Evolutionary conservation across 2,113 vertebrate species (phyloP), one percentile per base, ranked within the genome.

Genomic region (Excalfactoria chinensis): DNA sequence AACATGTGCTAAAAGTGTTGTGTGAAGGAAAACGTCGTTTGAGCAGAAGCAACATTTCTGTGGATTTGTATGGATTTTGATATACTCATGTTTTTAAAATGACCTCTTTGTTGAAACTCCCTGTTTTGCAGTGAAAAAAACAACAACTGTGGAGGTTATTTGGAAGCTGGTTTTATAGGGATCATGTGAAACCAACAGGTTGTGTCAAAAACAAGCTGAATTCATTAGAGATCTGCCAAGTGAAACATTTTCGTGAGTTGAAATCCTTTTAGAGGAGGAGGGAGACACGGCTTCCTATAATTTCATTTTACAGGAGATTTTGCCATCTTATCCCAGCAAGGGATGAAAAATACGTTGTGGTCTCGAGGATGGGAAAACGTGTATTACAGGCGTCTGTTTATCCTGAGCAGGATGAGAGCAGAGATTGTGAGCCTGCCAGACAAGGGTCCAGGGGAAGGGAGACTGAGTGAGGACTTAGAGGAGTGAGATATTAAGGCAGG

Each of bases 381-480:
- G 32, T 70, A 35, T 49, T 89, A 67, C 87, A 95, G 91, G 74
- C 67, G 0, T 82, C 55, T 0, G 0, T 89, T 94, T 94, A 89
- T 91, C 85, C 85, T 0, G 0, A 66, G 56, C 56, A 37, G 72
- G 68, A 84, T 0, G 3, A 76, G 71, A 91, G 75, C 87, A 8
- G 30, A 6, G 84, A 92, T 10, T 93, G 74, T 79, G 81, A 89
- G 84, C 35, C 62, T 93, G 76, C 62, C 90, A 86, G 90, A 49
- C 20, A 0, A 78, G 77, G 59, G 55, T 86, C 91, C 34, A 13
- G 1, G n/a, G 84, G 74, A 96, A 89, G 75, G 62, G 86, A 79
- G 84, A 75, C 9, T 76, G 84, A 89, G 81, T 69, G 84, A 73
- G 84, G 86, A 85, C 86, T 95, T 94, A 92, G 86, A 89, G 32